Evolutionary conservation across 1,140 invertebrate species (phyloP), one percentile per base, ranked within the genome.

Genomic region (Sesamia nonagrioides): DNA sequence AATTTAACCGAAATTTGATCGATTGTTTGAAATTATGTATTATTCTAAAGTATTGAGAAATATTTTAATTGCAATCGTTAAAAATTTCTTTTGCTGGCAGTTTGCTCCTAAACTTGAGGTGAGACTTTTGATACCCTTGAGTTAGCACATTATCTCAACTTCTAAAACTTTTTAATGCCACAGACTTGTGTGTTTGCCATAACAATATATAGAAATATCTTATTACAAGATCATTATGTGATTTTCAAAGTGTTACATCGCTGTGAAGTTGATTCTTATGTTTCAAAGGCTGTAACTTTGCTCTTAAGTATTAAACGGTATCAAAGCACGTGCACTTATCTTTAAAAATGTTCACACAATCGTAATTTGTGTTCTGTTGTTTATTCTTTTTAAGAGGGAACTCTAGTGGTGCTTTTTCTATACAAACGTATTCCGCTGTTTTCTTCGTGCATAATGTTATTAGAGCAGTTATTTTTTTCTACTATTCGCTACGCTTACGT

Each of bases 171-270:
- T 60, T 37, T 17, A n/a, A 73, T 18, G 35, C n/a, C 21, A 13
- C 37, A 18, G 69, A 9, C 42, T 50, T 27, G 56, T 45, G 58
- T 61, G 73, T 8, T 27, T 75, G 18, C 17, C 6, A 27, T 33
- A 60, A 60, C 48, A 61, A 75, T 75, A 48, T 17, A 61, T 73
- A 73, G 40, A 61, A 75, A 61, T 61, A 75, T 75, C 58, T 61
- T 75, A 75, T 75, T 75, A 75, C 73, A 75, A 75, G 73, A 75
- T 75, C 73, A 75, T 75, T 61, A 75, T 42, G 45, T 61, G 72
- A 61, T 74, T 40, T 74, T 74, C 72, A 74, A 74, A 74, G 72
- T 61, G 56, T 48, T 74, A 9, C 33, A 33, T 56, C 37, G 54
- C 21, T n/a, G 21, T 40, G 21, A 48, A 74, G 56, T 40, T 61